phyloP scores from a whole-genome alignment of 92 coral and sea anemone species.

The Scolanthus callimorphus region DNA sequence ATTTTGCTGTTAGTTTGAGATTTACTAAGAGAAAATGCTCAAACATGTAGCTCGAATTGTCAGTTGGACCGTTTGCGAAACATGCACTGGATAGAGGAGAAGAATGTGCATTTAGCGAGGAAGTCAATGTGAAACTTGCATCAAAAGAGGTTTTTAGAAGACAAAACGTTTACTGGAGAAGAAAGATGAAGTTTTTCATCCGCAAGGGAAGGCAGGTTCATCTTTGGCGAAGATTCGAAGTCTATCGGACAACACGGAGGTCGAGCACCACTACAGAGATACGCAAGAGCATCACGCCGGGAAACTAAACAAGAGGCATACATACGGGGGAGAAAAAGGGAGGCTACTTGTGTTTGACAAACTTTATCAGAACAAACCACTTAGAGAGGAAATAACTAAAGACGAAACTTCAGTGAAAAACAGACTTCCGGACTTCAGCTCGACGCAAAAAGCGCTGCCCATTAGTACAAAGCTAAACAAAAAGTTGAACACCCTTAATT shows the following conservation, averaged over 20 bases:
- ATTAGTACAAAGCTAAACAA: neutral
- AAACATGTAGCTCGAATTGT: neutral
- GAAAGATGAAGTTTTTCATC: too few relatives aligned
- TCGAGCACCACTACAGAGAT: neutral
- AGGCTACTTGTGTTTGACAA: constrained; percentile 4
- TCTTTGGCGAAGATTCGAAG: neutral
- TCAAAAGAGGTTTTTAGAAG: too few relatives aligned
- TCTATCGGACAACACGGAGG: constrained; percentile 1
- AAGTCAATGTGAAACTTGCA: neutral
- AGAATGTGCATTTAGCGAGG: neutral
- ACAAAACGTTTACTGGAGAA: too few relatives aligned
- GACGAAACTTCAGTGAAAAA: constrained; percentile 1
- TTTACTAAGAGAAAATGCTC: too few relatives aligned
- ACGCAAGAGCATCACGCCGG: neutral
- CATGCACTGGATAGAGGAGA: neutral
- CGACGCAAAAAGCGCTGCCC: constrained; percentile 2
- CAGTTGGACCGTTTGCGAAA: neutral
- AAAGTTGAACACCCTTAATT: neutral
- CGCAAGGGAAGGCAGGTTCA: too few relatives aligned
- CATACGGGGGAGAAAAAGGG: constrained; percentile 1
- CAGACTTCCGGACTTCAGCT: constrained; percentile 28
- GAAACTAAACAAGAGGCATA: neutral
- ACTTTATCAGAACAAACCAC: constrained; percentile 8
- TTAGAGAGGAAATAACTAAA: constrained; percentile 6
- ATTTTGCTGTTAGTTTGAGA: too few relatives aligned